Conservation (phyloP, 1,140 invertebrate species). For the Liolophura sinensis region DNA sequence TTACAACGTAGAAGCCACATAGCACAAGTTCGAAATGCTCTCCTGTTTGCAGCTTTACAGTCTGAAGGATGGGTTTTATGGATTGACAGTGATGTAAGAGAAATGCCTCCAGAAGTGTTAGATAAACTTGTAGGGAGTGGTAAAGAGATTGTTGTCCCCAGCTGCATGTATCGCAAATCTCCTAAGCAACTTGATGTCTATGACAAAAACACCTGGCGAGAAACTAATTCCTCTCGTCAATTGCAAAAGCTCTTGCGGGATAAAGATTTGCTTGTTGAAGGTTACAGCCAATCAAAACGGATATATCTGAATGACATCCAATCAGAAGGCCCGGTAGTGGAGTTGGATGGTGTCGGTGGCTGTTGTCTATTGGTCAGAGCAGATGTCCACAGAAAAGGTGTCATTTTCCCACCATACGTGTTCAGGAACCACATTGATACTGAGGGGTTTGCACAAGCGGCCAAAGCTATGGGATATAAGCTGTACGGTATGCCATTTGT, state of each 20-base stretch:
- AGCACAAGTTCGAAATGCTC: constrained; percentile 16
- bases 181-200: constrained; percentile 8
- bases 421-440: constrained; percentile 24
- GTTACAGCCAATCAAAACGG: constrained; percentile 14
- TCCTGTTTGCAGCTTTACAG: constrained; percentile 12
- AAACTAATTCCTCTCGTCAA: constrained; percentile 12
- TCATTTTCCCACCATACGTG: constrained; percentile 19
- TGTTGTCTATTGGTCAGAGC: constrained; percentile 18
- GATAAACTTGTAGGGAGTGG: constrained; percentile 14
- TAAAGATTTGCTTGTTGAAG: constrained; percentile 22
- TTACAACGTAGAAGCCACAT: constrained; percentile 14
- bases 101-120: constrained; percentile 15
- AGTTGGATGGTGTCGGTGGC: constrained; percentile 24
- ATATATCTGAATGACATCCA: constrained; percentile 11
- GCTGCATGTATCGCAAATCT: constrained; percentile 16
- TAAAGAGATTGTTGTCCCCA: constrained; percentile 15
- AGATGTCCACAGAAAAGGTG: constrained; percentile 14
- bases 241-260: not conserved
- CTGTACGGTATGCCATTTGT: constrained; percentile 18
- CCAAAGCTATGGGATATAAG: constrained; percentile 10
- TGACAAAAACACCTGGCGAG: constrained; percentile 26
- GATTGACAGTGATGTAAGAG: constrained; percentile 22
- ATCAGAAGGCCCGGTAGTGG: constrained; percentile 14
- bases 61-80: constrained; percentile 22
- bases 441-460: constrained; percentile 25